Evolutionary conservation across 2,888 invertebrate species (phyloP), one percentile per base, ranked within the genome.

Genomic region (Halocaridina rubra): DNA sequence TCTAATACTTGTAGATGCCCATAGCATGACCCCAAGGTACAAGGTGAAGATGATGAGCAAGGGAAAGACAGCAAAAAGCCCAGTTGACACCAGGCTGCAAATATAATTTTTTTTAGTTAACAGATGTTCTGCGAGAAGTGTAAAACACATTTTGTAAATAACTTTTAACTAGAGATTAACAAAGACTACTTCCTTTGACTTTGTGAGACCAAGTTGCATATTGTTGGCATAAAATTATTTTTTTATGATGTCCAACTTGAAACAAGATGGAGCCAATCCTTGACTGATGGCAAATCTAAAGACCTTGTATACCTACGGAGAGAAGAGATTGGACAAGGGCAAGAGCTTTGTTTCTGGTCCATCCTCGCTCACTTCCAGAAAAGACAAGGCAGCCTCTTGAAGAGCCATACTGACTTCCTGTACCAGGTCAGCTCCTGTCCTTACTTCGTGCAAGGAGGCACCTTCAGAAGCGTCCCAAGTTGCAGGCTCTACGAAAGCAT

Each of bases 11-110:
- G 80, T 71, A 30, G 80, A 80, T 13, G 71, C 80, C 80, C 75
- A 75, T 30, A 81, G 64, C 53, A 81, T 59, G 64, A 74, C 33
- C 27, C 61, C 74, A 22, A 80, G 39, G 64, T 80, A 80, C n/a
- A 74, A 27, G 4, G 59, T 80, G 39, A 53, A 74, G 30, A 74
- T 61, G 72, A 72, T 8, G 29, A 74, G 61, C 27, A 80, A 46
- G 22, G 80, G 80, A 19, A 80, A 57, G 33, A 80, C 19, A 10
- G 53, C 53, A 19, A 53, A 53, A 2, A 53, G 53, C 3, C 53
- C 53, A 16, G 53, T 53, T 13, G 53, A 53, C 4, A 53, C 3
- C 53, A 53, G n/a, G 4, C 53, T 53, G 53, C 1, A n/a, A n/a
- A n/a, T n/a, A n/a, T n/a, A n/a, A n/a, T n/a, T n/a, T n/a, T n/a